Evolutionary conservation across 1,140 invertebrate species (phyloP), one percentile per base, ranked within the genome.

Genomic region (Zaprionus ghesquierei): DNA sequence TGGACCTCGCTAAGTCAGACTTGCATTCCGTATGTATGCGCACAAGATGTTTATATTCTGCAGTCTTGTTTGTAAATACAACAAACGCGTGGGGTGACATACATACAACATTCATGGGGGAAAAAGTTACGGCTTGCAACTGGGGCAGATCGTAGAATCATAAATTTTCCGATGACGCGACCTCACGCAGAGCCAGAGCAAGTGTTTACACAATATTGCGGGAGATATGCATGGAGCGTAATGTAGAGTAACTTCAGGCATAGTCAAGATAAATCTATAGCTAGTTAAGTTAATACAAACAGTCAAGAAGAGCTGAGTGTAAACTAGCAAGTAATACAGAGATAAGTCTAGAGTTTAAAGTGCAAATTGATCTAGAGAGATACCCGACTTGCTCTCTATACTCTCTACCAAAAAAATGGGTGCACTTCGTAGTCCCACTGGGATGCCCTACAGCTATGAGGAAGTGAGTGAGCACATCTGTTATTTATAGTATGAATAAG

Each of bases 401-500:
- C 15, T 10, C 41, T 18, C 41, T 20, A 6, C 41, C 15, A 44
- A 44, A 12, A 35, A 22, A 20, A 0, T 20, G 9, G n/a, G 2
- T 44, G 41, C 41, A 44, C 41, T 44, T 3, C 8, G 6, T 0
- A 3, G 41, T 44, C 41, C 18, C 15, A 44, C 41, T 44, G 41
- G 41, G 41, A 15, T 6, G 5, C n/a, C 35, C 18, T 18, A 4
- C 18, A 22, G 41, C 25, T 20, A 31, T 27, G 59, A 35, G 59
- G 46, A 51, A 51, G 29, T 41, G 23, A 46, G 41, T 79, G 77
- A 75, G 77, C 54, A 79, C 63, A 79, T 79, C 74, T 44, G 53
- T 63, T 79, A 79, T 79, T 79, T 79, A 41, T 79, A 79, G 69
- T 58, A 70, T 49, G n/a, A 51, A 22, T 23, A 51, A 46, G 41